Base-by-base conservation (phyloP, 2,888 invertebrate genomes). In the Podotricha telesiphe region DNA sequence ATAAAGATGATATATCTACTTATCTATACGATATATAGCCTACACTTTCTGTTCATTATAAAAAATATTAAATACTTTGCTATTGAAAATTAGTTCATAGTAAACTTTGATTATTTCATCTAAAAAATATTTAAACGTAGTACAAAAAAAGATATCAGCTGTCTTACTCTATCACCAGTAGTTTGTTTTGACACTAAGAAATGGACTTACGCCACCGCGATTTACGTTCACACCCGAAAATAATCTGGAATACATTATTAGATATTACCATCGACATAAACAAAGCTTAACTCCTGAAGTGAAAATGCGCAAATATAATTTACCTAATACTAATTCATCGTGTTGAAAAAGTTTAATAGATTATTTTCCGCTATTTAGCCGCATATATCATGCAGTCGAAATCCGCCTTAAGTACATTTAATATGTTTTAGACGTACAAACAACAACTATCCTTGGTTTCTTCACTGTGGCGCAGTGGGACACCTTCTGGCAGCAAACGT, bases 141-240 rank as follows among this genome's bases (percentile, higher is more conserved):
- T 17, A 34, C 34, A 48, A 48, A 62, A n/a, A 62, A 48, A 48
- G 3, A 62, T 28, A 62, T 34, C 61, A 62, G 61, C 61, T 62
- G 61, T 34, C 34, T 48, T 62, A 47, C 48, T 62, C 61, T 62
- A 48, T 62, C 48, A 62, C 34, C 61, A 28, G 17, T 20, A 17
- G 56, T 66, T 66, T 66, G 58, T 66, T 66, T 66, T 66, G 66
- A 66, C 66, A 66, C 50, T 40, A 50, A 58, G 66, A 45, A 58
- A 66, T 66, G 47, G 58, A 50, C 58, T 66, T 15, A 58, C 58
- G 48, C 58, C 40, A 20, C 40, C 15, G 22, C 58, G 48, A 59
- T 66, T 66, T 66, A 66, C 58, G 50, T 59, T 66, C 37, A 55
- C 48, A 58, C 37, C 50, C 40, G 19, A 66, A 66, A 66, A 66